Conservation (phyloP, 2,888 invertebrate genomes). For the Diloba caeruleocephala region DNA sequence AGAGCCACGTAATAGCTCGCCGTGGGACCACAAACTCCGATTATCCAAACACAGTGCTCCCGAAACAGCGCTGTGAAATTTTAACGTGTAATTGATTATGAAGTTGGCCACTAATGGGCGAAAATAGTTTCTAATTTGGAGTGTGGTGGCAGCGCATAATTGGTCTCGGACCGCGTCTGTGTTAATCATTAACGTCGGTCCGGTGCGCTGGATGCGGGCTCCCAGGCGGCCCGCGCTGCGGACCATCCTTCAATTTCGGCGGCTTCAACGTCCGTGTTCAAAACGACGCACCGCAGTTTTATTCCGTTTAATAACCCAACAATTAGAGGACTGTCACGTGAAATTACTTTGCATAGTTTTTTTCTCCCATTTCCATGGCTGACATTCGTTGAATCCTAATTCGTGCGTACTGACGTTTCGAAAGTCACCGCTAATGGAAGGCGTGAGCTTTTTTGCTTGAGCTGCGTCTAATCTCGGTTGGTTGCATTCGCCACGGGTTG, state of each 20-base stretch:
- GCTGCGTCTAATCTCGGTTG: conserved; percentile 80
- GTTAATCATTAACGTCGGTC: conserved; percentile 82
- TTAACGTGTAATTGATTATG: conserved; percentile 88
- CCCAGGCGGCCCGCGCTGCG: conserved; percentile 65
- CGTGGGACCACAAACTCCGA: conserved; percentile 88
- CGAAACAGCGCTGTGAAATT: conserved; percentile 85
- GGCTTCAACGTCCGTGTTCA: conserved; percentile 35
- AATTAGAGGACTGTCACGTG: conserved; percentile 54
- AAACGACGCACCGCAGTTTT: conserved; percentile 42
- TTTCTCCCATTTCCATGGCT: conserved; percentile 55
- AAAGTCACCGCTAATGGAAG: conserved; percentile 84
- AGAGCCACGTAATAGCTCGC: conserved; percentile 81
- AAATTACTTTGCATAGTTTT: conserved; percentile 68
- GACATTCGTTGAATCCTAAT: conserved; percentile 79
- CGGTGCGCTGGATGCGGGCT: conserved; percentile 64
- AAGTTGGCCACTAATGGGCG: conserved; percentile 87
- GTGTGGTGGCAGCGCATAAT: conserved; percentile 81
- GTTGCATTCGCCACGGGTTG: conserved; percentile 82
- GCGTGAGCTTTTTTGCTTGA: conserved; percentile 81
- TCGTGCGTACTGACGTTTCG: conserved; percentile 86
- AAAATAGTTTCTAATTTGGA: conserved; percentile 89
- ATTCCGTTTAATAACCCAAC: conserved; percentile 51
- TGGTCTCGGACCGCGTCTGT: conserved; percentile 81
- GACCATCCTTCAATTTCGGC: conserved; percentile 72
- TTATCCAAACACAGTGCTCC: conserved; percentile 85